These are phyloP conservation scores for Rotaria sp. DNA, from an alignment of 2,888 invertebrate genomes.

Conservation along the genomic window DNA sequence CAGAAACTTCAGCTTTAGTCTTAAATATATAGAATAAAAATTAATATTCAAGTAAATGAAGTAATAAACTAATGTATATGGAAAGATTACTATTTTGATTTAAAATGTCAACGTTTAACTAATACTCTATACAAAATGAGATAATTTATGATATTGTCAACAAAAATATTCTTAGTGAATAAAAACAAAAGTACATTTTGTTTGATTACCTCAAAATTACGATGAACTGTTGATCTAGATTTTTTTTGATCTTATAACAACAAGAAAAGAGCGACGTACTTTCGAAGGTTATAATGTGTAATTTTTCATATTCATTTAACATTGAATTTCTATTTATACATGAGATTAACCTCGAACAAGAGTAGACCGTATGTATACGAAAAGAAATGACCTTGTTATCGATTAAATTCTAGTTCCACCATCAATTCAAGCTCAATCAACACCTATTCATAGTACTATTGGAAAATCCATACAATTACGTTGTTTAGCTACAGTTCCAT, in stretches of 20 bases:
- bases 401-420: slow-evolving; percentile 6
- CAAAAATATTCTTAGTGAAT: not conserved
- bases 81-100: too few relatives aligned
- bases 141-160: not conserved
- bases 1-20: too few relatives aligned
- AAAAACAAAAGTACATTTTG: not conserved
- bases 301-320: not conserved
- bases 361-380: not conserved
- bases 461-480: not conserved
- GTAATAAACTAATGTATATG: not conserved
- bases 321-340: not conserved
- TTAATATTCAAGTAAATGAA: too few relatives aligned
- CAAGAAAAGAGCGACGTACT: not conserved
- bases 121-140: too few relatives aligned
- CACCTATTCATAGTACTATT: not conserved
- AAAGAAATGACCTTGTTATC: not conserved
- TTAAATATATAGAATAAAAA: too few relatives aligned
- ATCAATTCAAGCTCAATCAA: not conserved
- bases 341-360: not conserved
- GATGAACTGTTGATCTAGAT: not conserved
- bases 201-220: not conserved
- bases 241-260: too few relatives aligned
- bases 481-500: not conserved
- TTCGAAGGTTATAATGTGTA: not conserved
- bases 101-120: too few relatives aligned